A percentile compares a stretch with the other conserved stretches of the same genome.
phyloP scores from a whole-genome alignment of 2,797 vertebrate genomes.

The Tokudaia tokunoshimensis region DNA sequence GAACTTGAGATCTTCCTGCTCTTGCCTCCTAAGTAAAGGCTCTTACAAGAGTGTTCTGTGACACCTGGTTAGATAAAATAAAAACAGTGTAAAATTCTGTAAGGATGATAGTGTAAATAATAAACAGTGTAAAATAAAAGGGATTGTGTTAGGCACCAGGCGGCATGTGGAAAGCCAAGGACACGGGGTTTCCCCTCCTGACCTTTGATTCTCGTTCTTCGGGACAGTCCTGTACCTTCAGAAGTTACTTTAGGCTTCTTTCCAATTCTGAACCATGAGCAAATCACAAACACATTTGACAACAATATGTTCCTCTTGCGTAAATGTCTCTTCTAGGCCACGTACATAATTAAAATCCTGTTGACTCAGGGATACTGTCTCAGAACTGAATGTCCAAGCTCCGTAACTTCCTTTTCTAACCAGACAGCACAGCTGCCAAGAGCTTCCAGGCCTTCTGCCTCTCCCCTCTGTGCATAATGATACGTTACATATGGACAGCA shows the following conservation, averaged over 20 bases:
- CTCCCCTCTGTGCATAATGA: slow-evolving; percentile 83
- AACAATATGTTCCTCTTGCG: slow-evolving; percentile 89
- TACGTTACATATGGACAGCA: slow-evolving; percentile 67
- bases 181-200: not conserved
- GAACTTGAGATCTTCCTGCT: not conserved
- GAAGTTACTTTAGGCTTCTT: slow-evolving; percentile 85
- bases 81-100: not conserved
- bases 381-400: slow-evolving; percentile 92
- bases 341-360: slow-evolving; percentile 91
- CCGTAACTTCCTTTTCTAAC: slow-evolving; percentile 90
- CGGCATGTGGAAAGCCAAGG: not conserved
- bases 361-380: slow-evolving; percentile 90
- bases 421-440: slow-evolving; percentile 89
- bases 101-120: slow-evolving; percentile 11
- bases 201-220: not conserved
- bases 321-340: slow-evolving; percentile 88
- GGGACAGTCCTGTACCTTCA: slow-evolving; percentile 75
- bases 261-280: slow-evolving; percentile 87
- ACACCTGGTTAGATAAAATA: not conserved
- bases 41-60: not conserved
- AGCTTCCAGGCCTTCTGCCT: slow-evolving; percentile 88
- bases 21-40: not conserved
- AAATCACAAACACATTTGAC: slow-evolving; percentile 88
- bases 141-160: not conserved
- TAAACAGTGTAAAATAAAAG: slow-evolving; percentile 32